phyloP scores from a whole-genome alignment of 2,888 invertebrate genomes.

The Acanthoscelides obtectus region DNA sequence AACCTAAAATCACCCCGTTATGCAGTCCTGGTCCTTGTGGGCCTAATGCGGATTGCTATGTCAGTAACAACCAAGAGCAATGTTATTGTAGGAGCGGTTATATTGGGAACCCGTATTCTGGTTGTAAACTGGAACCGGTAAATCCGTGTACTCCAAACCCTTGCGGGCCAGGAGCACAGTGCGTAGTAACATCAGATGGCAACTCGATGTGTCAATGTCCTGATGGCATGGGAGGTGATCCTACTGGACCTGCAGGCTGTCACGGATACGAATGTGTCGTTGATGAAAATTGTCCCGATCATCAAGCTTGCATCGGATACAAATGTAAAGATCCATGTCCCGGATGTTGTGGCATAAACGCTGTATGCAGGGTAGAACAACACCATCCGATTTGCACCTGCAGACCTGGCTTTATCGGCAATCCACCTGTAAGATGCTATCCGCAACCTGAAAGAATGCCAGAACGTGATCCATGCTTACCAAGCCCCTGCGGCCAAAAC shows the following conservation, averaged over 20 bases:
- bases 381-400: slow-evolving; percentile 80
- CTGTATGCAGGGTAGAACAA: slow-evolving; percentile 68
- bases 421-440: slow-evolving; percentile 72
- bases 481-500: slow-evolving; percentile 73
- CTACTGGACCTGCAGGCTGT: slow-evolving; percentile 66
- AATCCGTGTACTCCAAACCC: slow-evolving; percentile 74
- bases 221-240: slow-evolving; percentile 72
- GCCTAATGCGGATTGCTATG: slow-evolving; percentile 77
- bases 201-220: slow-evolving; percentile 70
- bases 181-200: slow-evolving; percentile 63
- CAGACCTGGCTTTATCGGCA: slow-evolving; percentile 66
- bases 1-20: slow-evolving; percentile 56
- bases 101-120: slow-evolving; percentile 74
- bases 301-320: slow-evolving; percentile 74
- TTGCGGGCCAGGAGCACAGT: slow-evolving; percentile 74
- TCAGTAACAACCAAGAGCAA: slow-evolving; percentile 74
- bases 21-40: slow-evolving; percentile 84
- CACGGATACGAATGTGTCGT: slow-evolving; percentile 75
- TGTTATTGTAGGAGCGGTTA: slow-evolving; percentile 76
- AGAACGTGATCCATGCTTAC: slow-evolving; percentile 64
- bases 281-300: slow-evolving; percentile 70
- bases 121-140: slow-evolving; percentile 63
- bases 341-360: slow-evolving; percentile 72
- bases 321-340: slow-evolving; percentile 78
- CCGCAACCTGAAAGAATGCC: slow-evolving; percentile 52